phyloP scores from a whole-genome alignment of 2,113 vertebrate genomes.

The Oxyura jamaicensis region DNA sequence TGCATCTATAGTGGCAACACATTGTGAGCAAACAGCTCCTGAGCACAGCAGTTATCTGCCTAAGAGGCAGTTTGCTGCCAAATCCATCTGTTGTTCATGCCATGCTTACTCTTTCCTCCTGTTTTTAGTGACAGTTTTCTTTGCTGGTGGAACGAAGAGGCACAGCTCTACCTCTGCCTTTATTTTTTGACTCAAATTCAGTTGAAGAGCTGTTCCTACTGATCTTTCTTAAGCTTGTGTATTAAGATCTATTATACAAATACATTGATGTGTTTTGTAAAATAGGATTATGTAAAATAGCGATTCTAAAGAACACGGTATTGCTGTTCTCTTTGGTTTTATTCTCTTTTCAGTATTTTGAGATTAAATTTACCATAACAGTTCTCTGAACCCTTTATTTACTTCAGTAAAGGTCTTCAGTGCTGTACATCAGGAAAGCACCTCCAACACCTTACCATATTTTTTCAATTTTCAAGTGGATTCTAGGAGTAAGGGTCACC shows the following conservation, averaged over 20 bases:
- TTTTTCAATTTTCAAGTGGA: background rate
- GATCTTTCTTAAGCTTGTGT: too few relatives aligned
- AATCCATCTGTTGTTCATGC: background rate
- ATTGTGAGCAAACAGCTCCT: background rate
- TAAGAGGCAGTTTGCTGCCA: background rate
- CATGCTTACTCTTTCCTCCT: background rate
- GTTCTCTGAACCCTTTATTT: background rate
- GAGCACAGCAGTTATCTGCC: background rate
- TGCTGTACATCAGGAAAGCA: background rate
- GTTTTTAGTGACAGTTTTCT: background rate
- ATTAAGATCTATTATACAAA: background rate
- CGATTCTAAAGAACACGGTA: background rate
- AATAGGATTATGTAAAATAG: background rate
- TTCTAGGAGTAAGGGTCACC: background rate
- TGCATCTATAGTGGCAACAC: background rate
- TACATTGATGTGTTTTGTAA: fast-evolving
- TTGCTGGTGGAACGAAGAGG: background rate
- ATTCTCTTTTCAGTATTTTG: background rate
- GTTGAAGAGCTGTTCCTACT: background rate
- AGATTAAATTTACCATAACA: background rate
- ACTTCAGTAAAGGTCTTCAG: background rate
- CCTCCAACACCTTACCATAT: background rate
- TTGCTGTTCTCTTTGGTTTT: background rate
- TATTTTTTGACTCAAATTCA: background rate
- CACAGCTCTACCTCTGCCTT: background rate